Base-by-base conservation (phyloP, 2,113 vertebrate genomes). In the Gopherus flavomarginatus region DNA sequence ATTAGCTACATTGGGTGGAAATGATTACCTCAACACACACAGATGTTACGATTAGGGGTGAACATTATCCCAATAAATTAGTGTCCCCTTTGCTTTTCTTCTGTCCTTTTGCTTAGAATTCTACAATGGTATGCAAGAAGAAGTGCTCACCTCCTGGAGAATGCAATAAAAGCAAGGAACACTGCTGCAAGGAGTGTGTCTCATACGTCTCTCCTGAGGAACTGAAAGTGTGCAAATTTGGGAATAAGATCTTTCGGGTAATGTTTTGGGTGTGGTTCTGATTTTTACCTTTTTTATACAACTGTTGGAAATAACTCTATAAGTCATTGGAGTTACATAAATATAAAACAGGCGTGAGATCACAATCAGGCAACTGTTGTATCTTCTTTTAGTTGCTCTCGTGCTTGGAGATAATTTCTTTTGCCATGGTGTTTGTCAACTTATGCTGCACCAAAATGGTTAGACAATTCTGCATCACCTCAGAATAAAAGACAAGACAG, bases 181-280 rank as follows among this genome's bases (percentile, higher is more conserved):
- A 93, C 17, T 99, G 99, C 92, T 99, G 99, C 89, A 98, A 99
- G 9, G 98, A 99, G 29, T 99, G 99, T 92, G 97, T 99, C 87
- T 99, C 99, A 0, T 98, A 98, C 9, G 95, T 99, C 57, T 98
- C 98, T 79, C 97, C 98, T 9, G 99, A 99, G n/a, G 98, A 99
- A 22, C 93, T 99, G 92, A 99, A 98, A 97, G 98, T 99, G 97
- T 99, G 99, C 98, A 99, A 99, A 85, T 99, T 99, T 85, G 98
- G 99, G 84, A 99, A 98, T 98, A 99, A 99, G 96, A 97, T 99
- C 93, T 99, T 99, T 97, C 99, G 98, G 99, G 99, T 99, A 98
- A 94, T 13, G 83, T 95, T 87, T 81, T 5, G 42, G 54, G 4
- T 44, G 42, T 85, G 35, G 31, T 4, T 38, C 35, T 72, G 17